Percentiles rank a stretch among this genome's conserved stretches.
phyloP scores from a whole-genome alignment of 35 echinoderm and acorn worm species.

The Stichopus chloronotus region DNA sequence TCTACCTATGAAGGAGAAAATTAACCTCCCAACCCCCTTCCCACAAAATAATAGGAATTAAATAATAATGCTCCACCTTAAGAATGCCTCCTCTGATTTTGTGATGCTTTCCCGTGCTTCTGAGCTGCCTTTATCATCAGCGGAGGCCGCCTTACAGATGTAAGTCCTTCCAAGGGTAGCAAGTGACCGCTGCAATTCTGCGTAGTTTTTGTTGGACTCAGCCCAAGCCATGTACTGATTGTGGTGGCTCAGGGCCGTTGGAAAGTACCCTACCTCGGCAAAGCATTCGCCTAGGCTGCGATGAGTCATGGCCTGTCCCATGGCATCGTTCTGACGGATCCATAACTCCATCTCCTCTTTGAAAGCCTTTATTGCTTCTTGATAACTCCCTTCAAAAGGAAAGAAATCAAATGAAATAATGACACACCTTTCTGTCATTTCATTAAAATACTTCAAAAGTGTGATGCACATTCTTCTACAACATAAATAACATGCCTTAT shows the following conservation, averaged over 20 bases:
- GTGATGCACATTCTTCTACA: background rate
- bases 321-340: slow-evolving; percentile 77
- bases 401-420: background rate
- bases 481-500: too few species aligned
- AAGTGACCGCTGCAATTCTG: slow-evolving; percentile 86
- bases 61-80: slow-evolving; percentile 45
- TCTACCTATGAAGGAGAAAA: too few species aligned
- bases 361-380: slow-evolving; percentile 86
- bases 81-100: slow-evolving; percentile 73
- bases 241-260: slow-evolving; percentile 74
- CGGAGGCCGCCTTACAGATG: slow-evolving; percentile 69
- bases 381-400: slow-evolving; percentile 67
- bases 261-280: slow-evolving; percentile 72
- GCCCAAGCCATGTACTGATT: slow-evolving; percentile 80
- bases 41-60: too few species aligned
- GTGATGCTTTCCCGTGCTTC: slow-evolving; percentile 45
- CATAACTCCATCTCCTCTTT: slow-evolving; percentile 80
- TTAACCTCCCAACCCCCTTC: too few species aligned
- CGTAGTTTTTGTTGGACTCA: slow-evolving; percentile 62
- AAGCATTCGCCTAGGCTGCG: slow-evolving; percentile 93
- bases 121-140: slow-evolving; percentile 37
- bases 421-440: too few species aligned
- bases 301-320: slow-evolving; percentile 83
- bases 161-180: slow-evolving; percentile 94
- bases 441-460: background rate